Evolutionary conservation across 2,888 invertebrate genomes (phyloP).

Genomic region (Ectemnius cavifrons): DNA sequence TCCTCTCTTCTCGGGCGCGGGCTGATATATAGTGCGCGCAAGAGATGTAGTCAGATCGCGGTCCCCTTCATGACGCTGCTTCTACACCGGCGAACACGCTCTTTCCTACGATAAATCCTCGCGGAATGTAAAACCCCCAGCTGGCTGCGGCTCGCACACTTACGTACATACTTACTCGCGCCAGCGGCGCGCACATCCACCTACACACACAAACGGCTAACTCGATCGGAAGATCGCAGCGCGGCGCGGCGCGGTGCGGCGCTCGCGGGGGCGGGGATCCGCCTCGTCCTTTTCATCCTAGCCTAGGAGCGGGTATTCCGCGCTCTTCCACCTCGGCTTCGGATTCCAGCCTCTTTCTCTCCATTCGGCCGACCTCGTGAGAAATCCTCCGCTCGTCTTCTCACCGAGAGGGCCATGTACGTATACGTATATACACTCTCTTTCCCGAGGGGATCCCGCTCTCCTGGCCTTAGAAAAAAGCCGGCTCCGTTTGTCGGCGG

Average conservation of each 20-base stretch:
- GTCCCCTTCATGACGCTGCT: constrained; percentile 73
- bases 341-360: constrained; percentile 24
- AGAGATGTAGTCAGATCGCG: constrained; percentile 74
- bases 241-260: too few species aligned
- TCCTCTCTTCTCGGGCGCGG: constrained; percentile 51
- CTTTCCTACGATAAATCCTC: constrained; percentile 74
- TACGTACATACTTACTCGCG: neutral
- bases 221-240: too few species aligned
- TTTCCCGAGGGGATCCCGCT: neutral
- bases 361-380: constrained; percentile 33
- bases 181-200: neutral
- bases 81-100: constrained; percentile 72
- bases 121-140: constrained; percentile 71
- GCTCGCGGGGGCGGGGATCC: constrained; percentile 29
- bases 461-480: neutral
- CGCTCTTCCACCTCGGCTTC: constrained; percentile 19
- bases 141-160: constrained; percentile 18
- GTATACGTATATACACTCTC: neutral
- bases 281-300: constrained; percentile 23
- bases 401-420: neutral
- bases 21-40: constrained; percentile 72
- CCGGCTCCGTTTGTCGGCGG: constrained; percentile 7
- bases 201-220: neutral
- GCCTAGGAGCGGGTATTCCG: constrained; percentile 4
- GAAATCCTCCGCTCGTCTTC: constrained; percentile 37